These are phyloP conservation scores for Mantis religiosa DNA, from an alignment of 2,888 invertebrate species.

Conservation along the genomic window DNA sequence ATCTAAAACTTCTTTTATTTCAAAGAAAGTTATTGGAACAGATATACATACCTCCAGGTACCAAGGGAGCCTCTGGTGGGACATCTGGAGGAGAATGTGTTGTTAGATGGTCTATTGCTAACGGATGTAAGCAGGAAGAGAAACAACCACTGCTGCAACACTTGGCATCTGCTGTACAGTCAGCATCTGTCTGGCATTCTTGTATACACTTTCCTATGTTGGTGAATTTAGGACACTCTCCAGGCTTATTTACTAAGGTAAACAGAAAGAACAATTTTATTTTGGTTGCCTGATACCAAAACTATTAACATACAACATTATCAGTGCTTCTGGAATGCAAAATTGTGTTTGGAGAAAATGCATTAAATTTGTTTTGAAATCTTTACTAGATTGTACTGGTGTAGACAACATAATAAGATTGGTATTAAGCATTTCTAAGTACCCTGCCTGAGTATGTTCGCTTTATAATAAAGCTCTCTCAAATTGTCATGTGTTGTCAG, in stretches of 20 bases:
- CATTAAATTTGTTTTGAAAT: no score
- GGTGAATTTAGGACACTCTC: constrained; percentile 57
- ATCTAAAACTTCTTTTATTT: neutral
- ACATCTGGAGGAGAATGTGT: constrained; percentile 41
- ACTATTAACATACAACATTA: neutral
- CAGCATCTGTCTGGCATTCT: constrained; percentile 76
- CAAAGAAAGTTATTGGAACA: neutral
- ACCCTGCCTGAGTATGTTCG: no score
- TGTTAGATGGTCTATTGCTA: constrained; percentile 41
- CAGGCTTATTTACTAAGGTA: constrained; percentile 61
- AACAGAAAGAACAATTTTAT: neutral
- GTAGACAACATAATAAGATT: no score
- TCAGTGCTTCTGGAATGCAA: neutral
- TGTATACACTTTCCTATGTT: constrained; percentile 56
- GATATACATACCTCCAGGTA: neutral
- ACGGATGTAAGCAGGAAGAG: constrained; percentile 61
- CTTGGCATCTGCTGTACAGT: constrained; percentile 73
- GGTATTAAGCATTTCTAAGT: no score
- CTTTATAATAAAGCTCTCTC: no score
- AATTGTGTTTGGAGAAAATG: no score
- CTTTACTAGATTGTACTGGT: no score
- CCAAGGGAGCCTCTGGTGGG: neutral
- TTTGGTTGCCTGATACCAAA: neutral
- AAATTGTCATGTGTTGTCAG: no score
- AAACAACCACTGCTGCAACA: constrained; percentile 81